These are phyloP conservation scores for Tubulanus polymorphus DNA, from an alignment of 2,888 invertebrate genomes.

Conservation along the genomic window DNA sequence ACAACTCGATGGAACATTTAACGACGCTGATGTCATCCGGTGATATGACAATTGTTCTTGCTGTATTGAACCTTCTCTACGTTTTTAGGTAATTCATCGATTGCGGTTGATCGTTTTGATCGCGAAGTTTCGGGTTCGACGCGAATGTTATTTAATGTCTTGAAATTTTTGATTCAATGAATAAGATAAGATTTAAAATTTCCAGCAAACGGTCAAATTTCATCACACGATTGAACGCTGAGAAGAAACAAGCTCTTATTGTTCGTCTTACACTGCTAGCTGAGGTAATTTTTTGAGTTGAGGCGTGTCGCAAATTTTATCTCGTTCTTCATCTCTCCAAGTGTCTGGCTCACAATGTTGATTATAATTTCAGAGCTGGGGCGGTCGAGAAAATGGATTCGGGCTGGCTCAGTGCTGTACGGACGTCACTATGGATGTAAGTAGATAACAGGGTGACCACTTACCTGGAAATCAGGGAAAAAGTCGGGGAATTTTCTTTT, in stretches of 20 bases:
- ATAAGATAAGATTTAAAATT: no score
- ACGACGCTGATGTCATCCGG: slow-evolving; percentile 72
- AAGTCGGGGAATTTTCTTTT: no score
- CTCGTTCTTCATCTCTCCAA: background rate
- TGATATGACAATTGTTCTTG: slow-evolving; percentile 78
- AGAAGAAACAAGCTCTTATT: slow-evolving; percentile 66
- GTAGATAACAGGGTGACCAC: no score
- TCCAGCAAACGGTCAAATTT: slow-evolving; percentile 79
- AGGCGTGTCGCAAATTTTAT: background rate
- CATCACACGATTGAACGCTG: slow-evolving; percentile 70
- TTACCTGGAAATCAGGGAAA: no score
- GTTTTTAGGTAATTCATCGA: slow-evolving; percentile 63
- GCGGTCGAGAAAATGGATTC: slow-evolving; percentile 82
- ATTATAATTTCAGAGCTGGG: slow-evolving; percentile 64
- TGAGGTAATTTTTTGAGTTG: slow-evolving; percentile 60
- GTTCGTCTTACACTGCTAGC: slow-evolving; percentile 72
- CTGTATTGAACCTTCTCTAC: slow-evolving; percentile 77
- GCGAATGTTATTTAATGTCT: no score
- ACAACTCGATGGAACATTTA: slow-evolving; percentile 82
- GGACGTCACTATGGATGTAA: slow-evolving; percentile 60
- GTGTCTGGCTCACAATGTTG: background rate
- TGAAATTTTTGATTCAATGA: no score
- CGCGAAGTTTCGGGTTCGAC: no score
- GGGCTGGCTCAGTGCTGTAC: slow-evolving; percentile 78
- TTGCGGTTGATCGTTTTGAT: background rate